Evolutionary conservation across 92 coral and sea anemone genomes (phyloP), one percentile per base, ranked within the genome.

Genomic region (Heliopora coerulea): DNA sequence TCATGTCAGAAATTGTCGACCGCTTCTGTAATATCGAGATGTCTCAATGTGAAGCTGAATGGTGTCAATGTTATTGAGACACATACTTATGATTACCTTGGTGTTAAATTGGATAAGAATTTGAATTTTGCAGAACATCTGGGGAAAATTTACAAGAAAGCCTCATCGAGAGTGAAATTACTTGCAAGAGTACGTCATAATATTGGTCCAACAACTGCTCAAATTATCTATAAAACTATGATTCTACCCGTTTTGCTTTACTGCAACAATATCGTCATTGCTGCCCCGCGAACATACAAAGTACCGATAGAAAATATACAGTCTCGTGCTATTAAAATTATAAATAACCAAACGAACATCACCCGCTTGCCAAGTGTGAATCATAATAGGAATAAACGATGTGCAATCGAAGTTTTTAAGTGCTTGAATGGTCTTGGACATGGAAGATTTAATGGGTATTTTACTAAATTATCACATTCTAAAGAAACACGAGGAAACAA

Each of bases 121-220:
- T n/a, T n/a, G n/a, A n/a, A n/a, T n/a, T n/a, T n/a, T n/a, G n/a
- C n/a, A n/a, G n/a, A n/a, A n/a, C n/a, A n/a, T n/a, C n/a, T n/a
- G n/a, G n/a, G n/a, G n/a, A n/a, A n/a, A n/a, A n/a, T n/a, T n/a
- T n/a, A n/a, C n/a, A n/a, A n/a, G n/a, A n/a, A n/a, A n/a, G n/a
- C n/a, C n/a, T n/a, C n/a, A n/a, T n/a, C 62, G 13, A 57, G 62
- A 23, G 62, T 57, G 30, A 57, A 57, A 57, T 30, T 57, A 20
- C 32, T 57, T 10, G 14, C 29, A 25, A 25, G 62, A 1, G 24
- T 11, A 9, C 28, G 62, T 1, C 62, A 57, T 13, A 19, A 19
- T 57, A 57, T 57, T 12, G 1, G 3, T 8, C 62, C 62, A 20
- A 11, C 3, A 10, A 23, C 62, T 9, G 29, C 62, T 57, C 3